These are phyloP conservation scores for Rhea americana DNA, from an alignment of 2,113 vertebrate genomes.

Conservation along the genomic window DNA sequence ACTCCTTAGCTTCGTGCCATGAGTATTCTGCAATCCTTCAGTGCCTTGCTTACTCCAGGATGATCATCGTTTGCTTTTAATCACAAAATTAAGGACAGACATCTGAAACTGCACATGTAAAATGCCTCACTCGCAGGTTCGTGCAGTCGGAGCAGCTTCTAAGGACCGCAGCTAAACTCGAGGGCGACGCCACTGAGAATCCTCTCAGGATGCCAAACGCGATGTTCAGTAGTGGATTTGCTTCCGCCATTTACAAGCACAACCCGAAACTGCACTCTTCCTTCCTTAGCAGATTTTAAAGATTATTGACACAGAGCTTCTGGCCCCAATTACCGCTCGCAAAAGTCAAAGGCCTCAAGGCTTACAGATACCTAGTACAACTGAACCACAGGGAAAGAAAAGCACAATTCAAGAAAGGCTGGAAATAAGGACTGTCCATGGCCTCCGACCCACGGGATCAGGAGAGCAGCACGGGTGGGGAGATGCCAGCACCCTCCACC, in stretches of 20 bases:
- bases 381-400: conserved; percentile 21
- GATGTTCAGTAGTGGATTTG: conserved; percentile 56
- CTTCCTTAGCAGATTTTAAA: conserved; percentile 38
- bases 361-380: conserved; percentile 53
- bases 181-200: conserved; percentile 29
- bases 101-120: not conserved
- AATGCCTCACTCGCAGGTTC: not conserved
- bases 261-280: conserved; percentile 27
- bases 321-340: conserved; percentile 30
- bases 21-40: not conserved
- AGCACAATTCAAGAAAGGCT: conserved; percentile 9
- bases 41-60: not conserved
- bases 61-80: not conserved
- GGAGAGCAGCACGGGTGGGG: not conserved
- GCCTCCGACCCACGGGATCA: not conserved
- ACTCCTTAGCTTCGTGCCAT: not conserved
- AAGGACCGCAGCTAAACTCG: conserved; percentile 28
- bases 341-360: conserved; percentile 39
- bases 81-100: conserved; percentile 4
- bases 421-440: conserved; percentile 27
- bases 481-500: not conserved
- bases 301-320: conserved; percentile 39
- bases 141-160: not conserved
- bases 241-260: conserved; percentile 29
- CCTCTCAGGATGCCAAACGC: not conserved